A percentile compares a stretch with the other conserved stretches of the same genome.
phyloP scores from a whole-genome alignment of 2,113 vertebrate species.

The Petromus typicus region DNA sequence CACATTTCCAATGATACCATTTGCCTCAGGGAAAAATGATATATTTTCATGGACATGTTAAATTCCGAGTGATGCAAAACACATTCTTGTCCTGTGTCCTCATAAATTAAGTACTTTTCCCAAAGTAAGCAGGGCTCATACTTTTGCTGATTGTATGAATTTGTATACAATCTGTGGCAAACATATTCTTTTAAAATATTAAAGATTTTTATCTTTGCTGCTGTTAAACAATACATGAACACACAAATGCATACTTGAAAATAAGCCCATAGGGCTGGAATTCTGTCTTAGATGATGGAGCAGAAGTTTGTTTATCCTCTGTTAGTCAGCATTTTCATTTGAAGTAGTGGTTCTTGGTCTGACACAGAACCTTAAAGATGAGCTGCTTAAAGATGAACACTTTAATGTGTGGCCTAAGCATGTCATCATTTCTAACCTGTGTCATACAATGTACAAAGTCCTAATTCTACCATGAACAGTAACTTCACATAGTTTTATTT shows the following conservation, averaged over 20 bases:
- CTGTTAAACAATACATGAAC: too few relatives aligned
- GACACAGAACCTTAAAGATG: neutral
- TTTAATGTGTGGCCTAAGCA: neutral
- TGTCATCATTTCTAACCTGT: neutral
- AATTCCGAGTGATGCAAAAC: neutral
- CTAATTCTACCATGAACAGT: neutral
- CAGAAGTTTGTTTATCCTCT: neutral
- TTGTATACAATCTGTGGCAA: too few relatives aligned
- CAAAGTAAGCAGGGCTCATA: accelerated
- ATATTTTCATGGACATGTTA: neutral
- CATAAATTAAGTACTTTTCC: neutral
- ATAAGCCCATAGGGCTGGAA: too few relatives aligned
- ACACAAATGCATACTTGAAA: too few relatives aligned
- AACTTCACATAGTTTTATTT: too few relatives aligned
- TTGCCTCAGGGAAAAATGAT: neutral
- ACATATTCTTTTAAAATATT: too few relatives aligned
- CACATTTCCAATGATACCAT: neutral
- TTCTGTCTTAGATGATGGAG: too few relatives aligned
- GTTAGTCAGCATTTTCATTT: neutral
- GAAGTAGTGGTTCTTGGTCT: neutral
- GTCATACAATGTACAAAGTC: neutral
- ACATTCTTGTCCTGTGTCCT: accelerated
- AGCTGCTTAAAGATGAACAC: neutral
- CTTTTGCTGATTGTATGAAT: too few relatives aligned
- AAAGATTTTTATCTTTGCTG: too few relatives aligned